Base-by-base conservation (phyloP, 2,888 invertebrate species). In the Mylabris sibirica region DNA sequence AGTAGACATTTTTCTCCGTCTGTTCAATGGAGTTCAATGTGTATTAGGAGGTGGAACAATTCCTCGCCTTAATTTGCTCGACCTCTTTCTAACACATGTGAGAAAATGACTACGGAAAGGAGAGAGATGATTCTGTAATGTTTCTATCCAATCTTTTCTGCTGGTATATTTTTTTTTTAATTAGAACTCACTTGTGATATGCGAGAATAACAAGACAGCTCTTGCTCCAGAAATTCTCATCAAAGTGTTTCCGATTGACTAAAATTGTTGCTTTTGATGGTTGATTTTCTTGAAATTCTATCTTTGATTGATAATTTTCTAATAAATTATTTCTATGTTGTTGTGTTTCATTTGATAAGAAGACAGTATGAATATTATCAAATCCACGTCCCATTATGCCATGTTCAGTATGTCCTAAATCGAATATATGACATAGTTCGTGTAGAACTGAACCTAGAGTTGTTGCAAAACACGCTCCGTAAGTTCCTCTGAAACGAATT, bases 311-410 rank as follows among this genome's bases (percentile, higher is more conserved):
- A 57, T 73, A 74, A 9, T 59, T 38, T 65, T 73, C 72, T 34
- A 71, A 67, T 44, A 69, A 38, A 57, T 75, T 61, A 67, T 65
- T 64, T 57, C 34, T 14, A 20, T 38, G 72, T 22, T 61, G 72
- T 22, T 61, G 63, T 17, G 17, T 63, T 41, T 60, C 63, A 35
- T 62, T 64, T 12, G 68, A 34, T 41, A 90, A 87, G 80, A 96
- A 94, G 41, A 94, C 91, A 68, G 91, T 88, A 80, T 94, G 91
- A 65, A 96, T 89, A 77, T 94, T 92, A 83, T 95, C 94, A 82
- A 95, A 96, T 57, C 95, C 96, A 81, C 93, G 89, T 57, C 95
- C 95, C 98, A 98, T 98, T 68, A 98, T 93, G 20, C 98, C 98
- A 75, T 92, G 90, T 76, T 90, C 89, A 0, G 96, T 94, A 82